phyloP scores from a whole-genome alignment of 2,113 vertebrate species.

The Gymnarchus niloticus region DNA sequence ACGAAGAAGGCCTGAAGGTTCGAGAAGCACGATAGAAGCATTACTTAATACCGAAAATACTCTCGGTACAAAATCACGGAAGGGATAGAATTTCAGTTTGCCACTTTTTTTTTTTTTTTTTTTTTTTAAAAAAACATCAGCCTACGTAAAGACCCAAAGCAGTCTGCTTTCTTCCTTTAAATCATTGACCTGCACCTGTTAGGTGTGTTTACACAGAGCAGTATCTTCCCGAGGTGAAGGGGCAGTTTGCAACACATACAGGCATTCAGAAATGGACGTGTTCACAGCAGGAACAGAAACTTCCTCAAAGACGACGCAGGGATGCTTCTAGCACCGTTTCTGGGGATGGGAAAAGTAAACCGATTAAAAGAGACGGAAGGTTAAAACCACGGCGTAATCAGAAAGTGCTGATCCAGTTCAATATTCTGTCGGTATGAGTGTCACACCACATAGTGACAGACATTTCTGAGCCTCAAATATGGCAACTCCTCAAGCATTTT shows the following conservation, averaged over 20 bases:
- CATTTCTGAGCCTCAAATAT: not conserved
- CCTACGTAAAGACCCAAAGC: not conserved
- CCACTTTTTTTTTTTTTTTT: not conserved
- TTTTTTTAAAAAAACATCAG: no score
- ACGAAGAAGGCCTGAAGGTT: not conserved
- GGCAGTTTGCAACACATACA: not conserved
- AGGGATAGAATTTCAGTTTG: not conserved
- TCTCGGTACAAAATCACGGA: not conserved
- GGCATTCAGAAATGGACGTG: not conserved
- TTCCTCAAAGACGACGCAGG: not conserved
- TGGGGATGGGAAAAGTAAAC: not conserved
- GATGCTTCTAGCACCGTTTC: not conserved
- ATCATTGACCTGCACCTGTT: not conserved
- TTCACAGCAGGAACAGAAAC: not conserved
- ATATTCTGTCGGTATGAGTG: not conserved
- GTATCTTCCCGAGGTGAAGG: not conserved
- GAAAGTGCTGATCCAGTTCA: not conserved
- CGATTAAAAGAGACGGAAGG: not conserved
- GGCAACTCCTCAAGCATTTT: not conserved
- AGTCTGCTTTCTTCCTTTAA: not conserved
- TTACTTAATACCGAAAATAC: not conserved
- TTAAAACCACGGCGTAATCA: not conserved
- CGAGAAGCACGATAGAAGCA: not conserved
- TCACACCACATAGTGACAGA: not conserved
- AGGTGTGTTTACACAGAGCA: not conserved